These are phyloP conservation scores for Troilus luridus DNA, from an alignment of 2,888 invertebrate genomes.

Conservation along the genomic window DNA sequence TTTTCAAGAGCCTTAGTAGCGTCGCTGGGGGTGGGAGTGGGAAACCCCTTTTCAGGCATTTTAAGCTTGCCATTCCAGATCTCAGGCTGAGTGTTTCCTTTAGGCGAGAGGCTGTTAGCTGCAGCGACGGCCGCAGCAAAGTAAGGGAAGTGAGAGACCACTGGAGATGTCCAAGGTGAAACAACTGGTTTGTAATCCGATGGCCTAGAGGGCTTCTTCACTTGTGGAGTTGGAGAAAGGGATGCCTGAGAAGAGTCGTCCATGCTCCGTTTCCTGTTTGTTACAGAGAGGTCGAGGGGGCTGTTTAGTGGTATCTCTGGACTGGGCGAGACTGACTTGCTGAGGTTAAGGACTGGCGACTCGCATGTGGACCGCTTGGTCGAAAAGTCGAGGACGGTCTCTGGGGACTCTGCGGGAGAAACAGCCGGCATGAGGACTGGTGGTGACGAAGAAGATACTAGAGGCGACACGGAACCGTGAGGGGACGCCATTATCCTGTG, in stretches of 20 bases:
- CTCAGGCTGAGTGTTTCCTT: slow-evolving; percentile 71
- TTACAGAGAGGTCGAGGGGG: slow-evolving; percentile 86
- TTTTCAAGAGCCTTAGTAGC: slow-evolving; percentile 91
- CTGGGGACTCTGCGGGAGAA: slow-evolving; percentile 74
- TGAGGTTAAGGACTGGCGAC: slow-evolving; percentile 79
- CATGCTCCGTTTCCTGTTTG: slow-evolving; percentile 80
- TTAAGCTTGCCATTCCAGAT: slow-evolving; percentile 87
- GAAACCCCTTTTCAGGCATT: slow-evolving; percentile 71
- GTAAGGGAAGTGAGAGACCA: slow-evolving; percentile 84
- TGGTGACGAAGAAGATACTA: slow-evolving; percentile 79
- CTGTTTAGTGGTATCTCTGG: slow-evolving; percentile 74
- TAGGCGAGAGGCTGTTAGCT: slow-evolving; percentile 77
- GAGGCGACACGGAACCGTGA: slow-evolving; percentile 77
- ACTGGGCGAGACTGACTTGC: slow-evolving; percentile 73
- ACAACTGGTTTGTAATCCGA: slow-evolving; percentile 81
- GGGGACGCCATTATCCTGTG: slow-evolving; percentile 80
- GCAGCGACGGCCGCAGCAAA: slow-evolving; percentile 82
- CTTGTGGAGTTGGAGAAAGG: slow-evolving; percentile 66
- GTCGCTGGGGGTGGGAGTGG: slow-evolving; percentile 76
- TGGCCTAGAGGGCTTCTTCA: slow-evolving; percentile 67
- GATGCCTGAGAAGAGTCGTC: slow-evolving; percentile 71
- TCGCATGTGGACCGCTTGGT: slow-evolving; percentile 74
- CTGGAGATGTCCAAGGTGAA: slow-evolving; percentile 85
- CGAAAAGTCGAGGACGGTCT: slow-evolving; percentile 85
- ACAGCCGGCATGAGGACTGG: slow-evolving; percentile 69